Evolutionary conservation across 2,113 vertebrate species (phyloP).

Genomic region (Scolopax mira): DNA sequence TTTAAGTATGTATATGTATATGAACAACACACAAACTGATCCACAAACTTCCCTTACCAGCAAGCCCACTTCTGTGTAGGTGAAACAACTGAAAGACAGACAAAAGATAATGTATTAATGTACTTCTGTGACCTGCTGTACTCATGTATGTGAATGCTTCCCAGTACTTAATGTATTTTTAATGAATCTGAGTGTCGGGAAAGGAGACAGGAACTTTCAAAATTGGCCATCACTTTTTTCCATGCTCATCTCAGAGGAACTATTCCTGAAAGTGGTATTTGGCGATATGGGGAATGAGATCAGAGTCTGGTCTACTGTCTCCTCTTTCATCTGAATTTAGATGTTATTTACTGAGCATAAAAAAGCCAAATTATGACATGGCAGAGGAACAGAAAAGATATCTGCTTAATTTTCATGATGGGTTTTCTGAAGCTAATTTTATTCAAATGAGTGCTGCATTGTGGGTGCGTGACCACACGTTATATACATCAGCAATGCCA

Average conservation of each 20-base stretch:
- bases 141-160: not conserved
- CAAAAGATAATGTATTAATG: not conserved
- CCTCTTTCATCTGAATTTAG: not conserved
- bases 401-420: not conserved
- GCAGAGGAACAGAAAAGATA: not conserved
- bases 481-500: not conserved
- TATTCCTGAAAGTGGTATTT: not conserved
- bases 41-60: not conserved
- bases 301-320: not conserved
- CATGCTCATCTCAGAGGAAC: not conserved
- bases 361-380: not conserved
- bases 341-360: not conserved
- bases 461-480: not conserved
- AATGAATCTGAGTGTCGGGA: not conserved
- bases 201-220: not conserved
- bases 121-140: not conserved
- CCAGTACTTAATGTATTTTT: not conserved
- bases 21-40: not conserved
- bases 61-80: not conserved
- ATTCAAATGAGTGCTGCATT: not conserved
- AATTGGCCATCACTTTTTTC: not conserved
- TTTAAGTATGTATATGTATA: not conserved
- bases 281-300: accelerated
- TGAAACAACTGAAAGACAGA: not conserved
- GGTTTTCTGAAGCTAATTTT: not conserved